Evolutionary conservation across 2,113 vertebrate species (phyloP), one percentile per base, ranked within the genome.

Genomic region (Callospermophilus lateralis): DNA sequence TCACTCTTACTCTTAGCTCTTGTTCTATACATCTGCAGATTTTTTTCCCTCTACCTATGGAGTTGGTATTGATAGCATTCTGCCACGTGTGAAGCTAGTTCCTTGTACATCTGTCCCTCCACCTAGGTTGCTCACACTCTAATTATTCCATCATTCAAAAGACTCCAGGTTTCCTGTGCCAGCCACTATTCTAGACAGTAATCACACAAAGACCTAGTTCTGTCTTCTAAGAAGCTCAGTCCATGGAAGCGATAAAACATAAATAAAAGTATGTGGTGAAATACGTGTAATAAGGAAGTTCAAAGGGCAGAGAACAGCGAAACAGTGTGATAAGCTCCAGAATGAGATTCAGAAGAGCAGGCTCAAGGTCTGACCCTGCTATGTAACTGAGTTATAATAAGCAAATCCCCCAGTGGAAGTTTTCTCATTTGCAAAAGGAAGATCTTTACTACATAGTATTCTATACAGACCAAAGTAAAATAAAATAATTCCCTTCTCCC

Each of bases 281-380:
- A 19, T 53, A 93, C 48, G 42, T 51, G 8, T 70, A 81, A 84
- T 84, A 86, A 89, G 78, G 67, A 94, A 94, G 65, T 77, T 85
- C 78, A 89, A 91, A 95, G 78, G 19, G 34, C 55, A 92, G 32
- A 20, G 45, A 55, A 61, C 37, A 53, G 0, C 16, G 76, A 78
- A 58, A 20, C 26, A 24, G 34, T 78, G 11, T 58, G 91, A 72
- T 93, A 70, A 63, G 45, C 42, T n/a, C 51, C 39, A 70, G 87
- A 48, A 37, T 39, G 61, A n/a, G 26, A 79, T 39, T 89, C 48
- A 53, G 51, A 65, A 91, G 28, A n/a, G 34, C 13, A 32, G 42
- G 58, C 91, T 93, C 80, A 73, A 93, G 32, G 34, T 63, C 84
- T 89, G 39, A 15, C 9, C 84, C 42, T 84, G 26, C 72, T 67